These are phyloP conservation scores for Acanthosepion pharaonis DNA, from an alignment of 2,888 invertebrate genomes.

Conservation along the genomic window DNA sequence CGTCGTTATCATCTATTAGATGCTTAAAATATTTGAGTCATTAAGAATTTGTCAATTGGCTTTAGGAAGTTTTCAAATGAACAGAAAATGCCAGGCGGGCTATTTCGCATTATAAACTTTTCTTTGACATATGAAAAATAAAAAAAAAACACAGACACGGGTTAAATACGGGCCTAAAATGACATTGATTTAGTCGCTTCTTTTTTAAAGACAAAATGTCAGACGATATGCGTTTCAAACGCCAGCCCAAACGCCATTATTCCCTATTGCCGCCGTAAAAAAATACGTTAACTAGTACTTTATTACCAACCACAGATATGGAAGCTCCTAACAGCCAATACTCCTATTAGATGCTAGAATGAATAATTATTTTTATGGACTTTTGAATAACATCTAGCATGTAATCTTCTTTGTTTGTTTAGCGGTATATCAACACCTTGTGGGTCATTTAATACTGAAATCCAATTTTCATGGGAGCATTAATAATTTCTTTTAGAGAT, in stretches of 20 bases:
- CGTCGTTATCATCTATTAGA: no score
- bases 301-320: neutral
- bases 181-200: neutral
- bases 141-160: neutral
- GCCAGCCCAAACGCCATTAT: neutral
- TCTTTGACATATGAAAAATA: neutral
- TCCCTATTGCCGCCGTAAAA: accelerated
- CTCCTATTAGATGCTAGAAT: neutral
- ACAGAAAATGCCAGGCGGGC: no score
- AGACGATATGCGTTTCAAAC: neutral
- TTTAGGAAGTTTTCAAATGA: no score
- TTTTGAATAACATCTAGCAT: no score
- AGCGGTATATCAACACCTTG: no score
- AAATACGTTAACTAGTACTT: neutral
- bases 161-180: neutral
- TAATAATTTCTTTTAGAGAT: no score
- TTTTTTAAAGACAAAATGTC: neutral
- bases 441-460: no score
- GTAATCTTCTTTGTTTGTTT: no score
- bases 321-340: neutral
- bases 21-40: no score
- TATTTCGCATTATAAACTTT: neutral
- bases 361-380: no score
- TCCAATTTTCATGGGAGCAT: no score
- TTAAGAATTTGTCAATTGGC: no score